Conservation (phyloP, 2,113 vertebrate genomes). For the Phalacrocorax pelagicus region DNA sequence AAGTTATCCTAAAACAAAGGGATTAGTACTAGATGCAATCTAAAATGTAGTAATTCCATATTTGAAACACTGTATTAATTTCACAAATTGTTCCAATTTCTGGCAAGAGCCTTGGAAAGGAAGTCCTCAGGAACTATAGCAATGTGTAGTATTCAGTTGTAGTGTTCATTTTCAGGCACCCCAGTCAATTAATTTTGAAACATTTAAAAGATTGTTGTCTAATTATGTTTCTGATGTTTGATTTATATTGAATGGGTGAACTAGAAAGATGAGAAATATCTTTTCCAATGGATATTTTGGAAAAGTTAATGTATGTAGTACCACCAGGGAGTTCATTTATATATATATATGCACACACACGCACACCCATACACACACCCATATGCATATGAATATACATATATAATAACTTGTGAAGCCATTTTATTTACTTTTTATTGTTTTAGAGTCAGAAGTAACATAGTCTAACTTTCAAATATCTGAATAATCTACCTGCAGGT, state of each 20-base stretch:
- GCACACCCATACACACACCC: too few species aligned
- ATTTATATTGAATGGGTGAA: not conserved
- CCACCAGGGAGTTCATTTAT: not conserved
- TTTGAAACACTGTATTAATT: conserved; percentile 13
- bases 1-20: not conserved
- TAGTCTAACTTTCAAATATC: conserved; percentile 21
- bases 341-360: fast-evolving
- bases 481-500: conserved; percentile 36
- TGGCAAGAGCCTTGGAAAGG: not conserved
- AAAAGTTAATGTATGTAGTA: not conserved
- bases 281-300: not conserved
- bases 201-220: not conserved
- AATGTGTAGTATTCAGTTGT: not conserved
- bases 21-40: not conserved
- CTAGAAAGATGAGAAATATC: not conserved
- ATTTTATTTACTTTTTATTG: conserved; percentile 5
- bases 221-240: not conserved
- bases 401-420: not conserved
- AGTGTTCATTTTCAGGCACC: not conserved
- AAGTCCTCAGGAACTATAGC: not conserved
- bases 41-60: not conserved
- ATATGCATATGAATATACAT: not conserved
- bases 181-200: not conserved
- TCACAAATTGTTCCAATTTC: conserved; percentile 1
- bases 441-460: conserved; percentile 16